Evolutionary conservation across 2,797 vertebrate genomes (phyloP).

Genomic region (Chanos chanos): DNA sequence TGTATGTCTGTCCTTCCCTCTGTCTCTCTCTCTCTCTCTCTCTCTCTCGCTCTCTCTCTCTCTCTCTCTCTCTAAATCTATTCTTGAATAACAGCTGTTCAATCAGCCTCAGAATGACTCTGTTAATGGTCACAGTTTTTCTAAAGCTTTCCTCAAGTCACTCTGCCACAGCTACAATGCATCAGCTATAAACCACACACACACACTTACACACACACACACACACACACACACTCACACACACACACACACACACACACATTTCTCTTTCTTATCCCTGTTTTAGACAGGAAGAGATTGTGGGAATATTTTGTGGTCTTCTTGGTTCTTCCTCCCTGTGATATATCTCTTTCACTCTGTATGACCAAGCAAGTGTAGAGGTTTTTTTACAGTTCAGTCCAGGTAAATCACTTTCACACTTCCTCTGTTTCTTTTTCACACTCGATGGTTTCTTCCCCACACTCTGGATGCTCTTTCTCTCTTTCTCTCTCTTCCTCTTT

Average conservation of each 20-base stretch:
- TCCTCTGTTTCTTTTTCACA: slow-evolving; percentile 8
- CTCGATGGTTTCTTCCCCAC: not conserved
- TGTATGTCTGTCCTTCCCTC: no score
- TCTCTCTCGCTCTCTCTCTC: not conserved
- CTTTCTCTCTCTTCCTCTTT: slow-evolving; percentile 1
- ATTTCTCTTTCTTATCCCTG: not conserved
- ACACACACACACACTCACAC: not conserved
- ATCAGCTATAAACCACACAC: not conserved
- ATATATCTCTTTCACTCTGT: slow-evolving; percentile 8
- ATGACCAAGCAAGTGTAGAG: no score
- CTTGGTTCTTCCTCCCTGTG: not conserved
- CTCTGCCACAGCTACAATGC: not conserved
- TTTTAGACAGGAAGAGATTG: no score
- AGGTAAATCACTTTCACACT: no score
- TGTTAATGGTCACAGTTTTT: slow-evolving; percentile 12
- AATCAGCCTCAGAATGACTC: not conserved
- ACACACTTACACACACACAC: not conserved
- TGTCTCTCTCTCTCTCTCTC: no score
- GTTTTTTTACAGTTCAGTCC: no score
- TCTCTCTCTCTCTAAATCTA: not conserved
- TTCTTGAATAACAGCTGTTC: not conserved
- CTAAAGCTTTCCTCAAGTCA: not conserved
- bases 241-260: not conserved
- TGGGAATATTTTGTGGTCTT: not conserved
- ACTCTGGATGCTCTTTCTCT: not conserved